These are phyloP conservation scores for Xyrauchen texanus DNA, from an alignment of 2,113 vertebrate species.

Conservation along the genomic window DNA sequence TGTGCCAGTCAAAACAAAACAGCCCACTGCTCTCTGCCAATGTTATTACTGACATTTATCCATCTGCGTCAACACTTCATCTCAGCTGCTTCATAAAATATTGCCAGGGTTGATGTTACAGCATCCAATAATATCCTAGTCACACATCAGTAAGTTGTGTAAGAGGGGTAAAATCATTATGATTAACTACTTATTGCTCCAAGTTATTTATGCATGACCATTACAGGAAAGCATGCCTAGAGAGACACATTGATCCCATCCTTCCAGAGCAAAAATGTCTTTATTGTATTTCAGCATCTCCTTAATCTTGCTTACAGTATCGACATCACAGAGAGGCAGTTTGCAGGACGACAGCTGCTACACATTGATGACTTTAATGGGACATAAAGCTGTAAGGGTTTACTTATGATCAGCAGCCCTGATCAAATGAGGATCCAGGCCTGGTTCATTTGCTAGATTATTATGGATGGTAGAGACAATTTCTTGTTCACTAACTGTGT, in stretches of 20 bases:
- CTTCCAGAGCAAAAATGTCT: conserved; percentile 66
- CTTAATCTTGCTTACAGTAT: conserved; percentile 71
- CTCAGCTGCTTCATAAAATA: background rate
- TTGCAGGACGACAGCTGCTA: conserved; percentile 25
- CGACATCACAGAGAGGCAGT: conserved; percentile 55
- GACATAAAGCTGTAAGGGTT: conserved; percentile 4
- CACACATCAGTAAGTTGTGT: conserved; percentile 35
- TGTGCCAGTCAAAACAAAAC: background rate
- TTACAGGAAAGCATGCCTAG: conserved; percentile 69
- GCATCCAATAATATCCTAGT: conserved; percentile 34
- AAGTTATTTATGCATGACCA: conserved; percentile 64
- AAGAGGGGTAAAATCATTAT: conserved; percentile 45
- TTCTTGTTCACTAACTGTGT: background rate
- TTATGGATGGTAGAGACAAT: background rate
- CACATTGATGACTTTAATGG: conserved; percentile 29
- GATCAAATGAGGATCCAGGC: too few relatives aligned
- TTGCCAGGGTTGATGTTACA: conserved; percentile 33
- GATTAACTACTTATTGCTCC: conserved; percentile 57
- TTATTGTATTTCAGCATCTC: conserved; percentile 73
- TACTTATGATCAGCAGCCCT: background rate
- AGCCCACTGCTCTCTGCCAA: background rate
- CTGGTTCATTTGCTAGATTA: background rate
- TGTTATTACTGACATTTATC: background rate
- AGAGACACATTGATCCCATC: conserved; percentile 63
- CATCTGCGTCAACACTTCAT: background rate